These are phyloP conservation scores for Ctenopoma kingsleyae DNA, from an alignment of 2,797 vertebrate species.

Conservation along the genomic window DNA sequence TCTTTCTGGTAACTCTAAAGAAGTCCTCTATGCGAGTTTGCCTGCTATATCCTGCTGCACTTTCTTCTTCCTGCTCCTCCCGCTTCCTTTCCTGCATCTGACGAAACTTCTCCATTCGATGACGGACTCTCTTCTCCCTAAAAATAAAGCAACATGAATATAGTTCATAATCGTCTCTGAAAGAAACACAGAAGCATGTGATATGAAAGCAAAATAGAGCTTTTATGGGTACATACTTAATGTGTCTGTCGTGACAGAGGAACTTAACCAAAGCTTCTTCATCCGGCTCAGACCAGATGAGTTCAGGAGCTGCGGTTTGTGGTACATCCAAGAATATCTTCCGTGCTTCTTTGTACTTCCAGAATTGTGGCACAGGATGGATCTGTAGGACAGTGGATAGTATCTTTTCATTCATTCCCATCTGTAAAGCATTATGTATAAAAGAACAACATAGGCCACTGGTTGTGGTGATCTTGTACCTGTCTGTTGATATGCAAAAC, in stretches of 20 bases:
- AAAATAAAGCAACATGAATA: constrained; percentile 11
- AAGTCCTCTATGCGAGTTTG: constrained; percentile 81
- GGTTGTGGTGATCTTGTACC: constrained; percentile 65
- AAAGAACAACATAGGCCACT: neutral
- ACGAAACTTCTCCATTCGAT: constrained; percentile 79
- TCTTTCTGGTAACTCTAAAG: constrained; percentile 82
- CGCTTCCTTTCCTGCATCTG: constrained; percentile 57
- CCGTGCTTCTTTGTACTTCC: constrained; percentile 84
- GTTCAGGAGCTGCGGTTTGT: constrained; percentile 49
- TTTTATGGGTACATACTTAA: constrained; percentile 69
- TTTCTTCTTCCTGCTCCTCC: constrained; percentile 67
- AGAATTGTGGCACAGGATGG: constrained; percentile 77
- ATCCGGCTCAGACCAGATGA: constrained; percentile 83
- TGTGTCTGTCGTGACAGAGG: constrained; percentile 71
- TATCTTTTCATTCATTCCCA: neutral
- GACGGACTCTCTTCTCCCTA: constrained; percentile 77
- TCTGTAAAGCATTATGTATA: neutral
- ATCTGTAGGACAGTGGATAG: constrained; percentile 57
- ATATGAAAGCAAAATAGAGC: neutral
- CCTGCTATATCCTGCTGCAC: constrained; percentile 37
- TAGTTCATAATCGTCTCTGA: neutral
- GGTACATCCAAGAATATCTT: constrained; percentile 79
- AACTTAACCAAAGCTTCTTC: constrained; percentile 84
- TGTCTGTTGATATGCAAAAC: constrained; percentile 78
- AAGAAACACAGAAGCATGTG: neutral